Evolutionary conservation across 2,797 vertebrate genomes (phyloP), one percentile per base, ranked within the genome.

Genomic region (Gambusia yucatana): DNA sequence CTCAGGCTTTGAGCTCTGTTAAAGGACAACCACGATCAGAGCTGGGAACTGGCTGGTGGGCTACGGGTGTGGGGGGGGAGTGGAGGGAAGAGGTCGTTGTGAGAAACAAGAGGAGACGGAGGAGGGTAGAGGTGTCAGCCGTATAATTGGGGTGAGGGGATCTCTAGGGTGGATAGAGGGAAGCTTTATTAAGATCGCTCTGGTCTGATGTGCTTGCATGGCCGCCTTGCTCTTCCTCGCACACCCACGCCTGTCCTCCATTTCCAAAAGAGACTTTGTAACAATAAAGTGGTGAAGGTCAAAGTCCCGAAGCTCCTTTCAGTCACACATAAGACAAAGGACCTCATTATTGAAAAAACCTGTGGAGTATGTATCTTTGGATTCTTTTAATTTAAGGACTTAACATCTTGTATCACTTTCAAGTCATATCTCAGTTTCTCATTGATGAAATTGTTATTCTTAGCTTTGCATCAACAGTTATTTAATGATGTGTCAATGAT

Each of bases 71-170:
- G 71, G 22, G 55, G 20, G 33, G 11, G 33, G 9, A 20, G 11
- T 0, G n/a, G 61, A 11, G 33, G 25, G 10, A 74, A 16, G 36
- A 22, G 9, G 36, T n/a, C 50, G 74, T 30, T 67, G 80, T 79
- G 88, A 81, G 86, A 82, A 85, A 82, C 77, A 84, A 86, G 90
- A 84, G 82, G 83, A 82, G 87, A 78, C 77, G 82, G 88, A 86
- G 86, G 88, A 85, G 85, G 86, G 81, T 86, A 50, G 93, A 91
- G 91, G 92, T 94, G 93, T 93, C 92, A 88, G 90, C 57, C 81
- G 82, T 93, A 92, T 95, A 96, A 96, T 96, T 95, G 95, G 93
- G 94, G 93, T 94, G 94, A 96, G 93, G 87, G 91, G 93, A 94
- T 95, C 92, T 91, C 90, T 61, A 75, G 89, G 87, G 91, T 91